Evolutionary conservation across 2,888 invertebrate species (phyloP), one percentile per base, ranked within the genome.

Genomic region (Sesamia inferens): DNA sequence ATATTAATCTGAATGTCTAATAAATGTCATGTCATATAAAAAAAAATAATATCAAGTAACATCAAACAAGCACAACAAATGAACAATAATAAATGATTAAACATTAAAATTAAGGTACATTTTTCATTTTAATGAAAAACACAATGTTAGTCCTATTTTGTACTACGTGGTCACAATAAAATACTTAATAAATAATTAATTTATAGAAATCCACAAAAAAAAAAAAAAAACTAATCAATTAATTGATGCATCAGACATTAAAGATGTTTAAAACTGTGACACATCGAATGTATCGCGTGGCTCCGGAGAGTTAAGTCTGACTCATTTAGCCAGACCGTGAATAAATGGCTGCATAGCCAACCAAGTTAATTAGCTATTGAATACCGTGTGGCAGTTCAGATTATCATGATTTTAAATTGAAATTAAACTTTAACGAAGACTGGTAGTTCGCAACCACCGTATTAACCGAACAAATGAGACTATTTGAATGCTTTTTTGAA

Each of bases 361-460:
- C 22, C 48, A 57, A 76, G 80, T 76, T 75, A 75, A 79, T 75
- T 79, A 75, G 48, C 42, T 73, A 72, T 73, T 72, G 47, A 75
- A 75, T 75, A n/a, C 51, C 55, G 24, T 48, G n/a, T 47, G 73
- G 73, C 75, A 74, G 59, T 61, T 55, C 76, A 76, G 42, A 75
- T 64, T 79, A 62, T 55, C 79, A 73, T 79, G 61, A 75, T 75
- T 79, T 79, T 75, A 75, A 79, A 78, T 78, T 75, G 47, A 78
- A 78, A 61, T 79, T 54, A 61, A 75, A 62, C 13, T 73, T 79
- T 19, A 55, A 72, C 14, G 42, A 19, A 48, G n/a, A n/a, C 16
- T 44, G 3, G 44, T 44, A 58, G 44, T 39, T 47, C 8, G 16
- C 39, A 16, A 78, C 22, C 24, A 48, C n/a, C 5, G 13, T 24